Base-by-base conservation (phyloP, 2,113 vertebrate genomes). In the Eurypyga helias region DNA sequence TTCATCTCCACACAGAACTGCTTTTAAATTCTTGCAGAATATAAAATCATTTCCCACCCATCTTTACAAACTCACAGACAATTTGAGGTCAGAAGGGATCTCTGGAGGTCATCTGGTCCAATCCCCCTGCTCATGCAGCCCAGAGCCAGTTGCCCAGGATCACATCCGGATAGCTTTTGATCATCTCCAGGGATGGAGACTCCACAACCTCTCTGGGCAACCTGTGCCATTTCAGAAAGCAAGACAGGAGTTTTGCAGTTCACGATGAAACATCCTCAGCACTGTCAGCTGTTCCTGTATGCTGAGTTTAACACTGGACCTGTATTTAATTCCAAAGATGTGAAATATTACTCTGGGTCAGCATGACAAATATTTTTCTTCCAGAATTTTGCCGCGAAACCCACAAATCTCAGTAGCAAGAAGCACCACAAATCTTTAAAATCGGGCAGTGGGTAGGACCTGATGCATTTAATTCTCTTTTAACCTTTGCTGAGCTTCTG, bases 271-370 rank as follows among this genome's bases (percentile, higher is more conserved):
- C 1, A 2, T 14, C 76, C 41, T 17, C 85, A 90, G 24, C 26
- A 21, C 36, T 69, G 16, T 29, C 84, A 78, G 77, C 46, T 52
- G 28, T 12, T 84, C 60, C 34, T 34, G 65, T 51, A 66, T 82
- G 60, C 60, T 58, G 67, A 3, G 3, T 78, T 58, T 58, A 46
- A n/a, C 69, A 70, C 28, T 2, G 4, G 45, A 23, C 10, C 6
- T 4, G 18, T 52, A 52, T 91, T 64, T 81, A 70, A 92, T 94
- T 86, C 43, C 83, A 45, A 43, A 78, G 55, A 54, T 73, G 41
- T 81, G 72, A 93, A 86, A 90, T 89, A 57, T 28, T 38, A 65
- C 58, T 43, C 77, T 48, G 3, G 51, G 85, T 77, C 60, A 89
- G 93, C 38, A 83, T 81, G 36, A 29, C 51, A 78, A 60, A 24